These are phyloP conservation scores for Caradrina kadenii DNA, from an alignment of 2,888 invertebrate genomes.

Conservation along the genomic window DNA sequence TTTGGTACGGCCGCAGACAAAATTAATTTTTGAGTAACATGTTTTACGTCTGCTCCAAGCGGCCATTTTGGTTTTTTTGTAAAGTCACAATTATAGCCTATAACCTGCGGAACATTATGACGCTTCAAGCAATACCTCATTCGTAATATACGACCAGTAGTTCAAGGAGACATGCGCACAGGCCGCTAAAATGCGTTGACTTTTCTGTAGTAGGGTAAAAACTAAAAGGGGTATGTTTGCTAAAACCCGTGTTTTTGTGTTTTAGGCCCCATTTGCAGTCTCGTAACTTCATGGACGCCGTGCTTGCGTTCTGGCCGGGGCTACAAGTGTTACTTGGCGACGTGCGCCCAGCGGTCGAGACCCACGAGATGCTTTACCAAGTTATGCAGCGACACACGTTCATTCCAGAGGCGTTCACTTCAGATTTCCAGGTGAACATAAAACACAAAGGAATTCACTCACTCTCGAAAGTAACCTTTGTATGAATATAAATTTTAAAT, in stretches of 20 bases:
- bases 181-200: too few relatives aligned
- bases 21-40: too few relatives aligned
- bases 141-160: too few relatives aligned
- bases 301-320: conserved; percentile 99
- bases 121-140: too few relatives aligned
- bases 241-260: background rate
- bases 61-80: too few relatives aligned
- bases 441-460: background rate
- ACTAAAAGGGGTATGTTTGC: background rate
- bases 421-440: conserved; percentile 95
- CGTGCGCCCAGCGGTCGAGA: conserved; percentile 99
- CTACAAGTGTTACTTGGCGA: conserved; percentile 97
- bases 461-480: background rate
- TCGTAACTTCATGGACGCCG: conserved; percentile 98
- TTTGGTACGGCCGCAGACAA: too few relatives aligned
- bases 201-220: too few relatives aligned
- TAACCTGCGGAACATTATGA: too few relatives aligned
- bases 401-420: conserved; percentile 99
- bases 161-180: too few relatives aligned
- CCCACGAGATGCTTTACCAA: conserved; percentile 99
- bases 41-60: too few relatives aligned
- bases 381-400: conserved; percentile 99
- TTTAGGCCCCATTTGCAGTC: conserved; percentile 97
- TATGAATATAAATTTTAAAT: background rate
- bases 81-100: too few relatives aligned